phyloP scores from a whole-genome alignment of 92 coral and sea anemone species.

The Actinernus sp. region DNA sequence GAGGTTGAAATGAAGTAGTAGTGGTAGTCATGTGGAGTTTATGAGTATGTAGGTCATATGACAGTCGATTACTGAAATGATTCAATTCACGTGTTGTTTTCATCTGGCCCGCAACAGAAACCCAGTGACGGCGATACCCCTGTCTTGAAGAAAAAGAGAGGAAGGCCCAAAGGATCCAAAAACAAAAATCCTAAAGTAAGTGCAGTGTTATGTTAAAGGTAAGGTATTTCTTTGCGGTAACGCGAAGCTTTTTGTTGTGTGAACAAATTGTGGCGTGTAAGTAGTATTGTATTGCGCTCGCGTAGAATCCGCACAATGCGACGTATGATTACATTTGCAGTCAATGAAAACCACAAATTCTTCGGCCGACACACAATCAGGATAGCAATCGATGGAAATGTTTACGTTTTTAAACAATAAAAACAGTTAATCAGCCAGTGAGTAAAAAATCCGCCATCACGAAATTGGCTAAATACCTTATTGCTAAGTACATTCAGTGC shows the following conservation, averaged over 20 bases:
- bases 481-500: slow-evolving; percentile 3
- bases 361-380: neutral
- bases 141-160: slow-evolving; percentile 83
- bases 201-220: neutral
- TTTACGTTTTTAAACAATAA: slow-evolving; percentile 3
- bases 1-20: too few species aligned
- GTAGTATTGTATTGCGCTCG: slow-evolving; percentile 32
- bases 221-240: slow-evolving; percentile 11
- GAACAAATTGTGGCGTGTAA: slow-evolving; percentile 7
- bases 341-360: too few species aligned
- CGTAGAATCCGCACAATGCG: neutral
- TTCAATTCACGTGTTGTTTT: slow-evolving; percentile 2
- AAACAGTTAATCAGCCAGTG: too few species aligned
- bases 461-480: slow-evolving; percentile 7
- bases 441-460: too few species aligned
- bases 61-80: neutral
- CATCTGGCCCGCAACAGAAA: slow-evolving; percentile 38
- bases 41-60: too few species aligned
- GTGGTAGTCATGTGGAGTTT: too few species aligned
- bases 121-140: slow-evolving; percentile 42
- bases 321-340: neutral
- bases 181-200: slow-evolving; percentile 92
- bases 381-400: neutral
- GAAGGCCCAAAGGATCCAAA: slow-evolving; percentile 95
- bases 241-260: neutral